phyloP scores from a whole-genome alignment of 2,113 vertebrate genomes.

The Martes martes region DNA sequence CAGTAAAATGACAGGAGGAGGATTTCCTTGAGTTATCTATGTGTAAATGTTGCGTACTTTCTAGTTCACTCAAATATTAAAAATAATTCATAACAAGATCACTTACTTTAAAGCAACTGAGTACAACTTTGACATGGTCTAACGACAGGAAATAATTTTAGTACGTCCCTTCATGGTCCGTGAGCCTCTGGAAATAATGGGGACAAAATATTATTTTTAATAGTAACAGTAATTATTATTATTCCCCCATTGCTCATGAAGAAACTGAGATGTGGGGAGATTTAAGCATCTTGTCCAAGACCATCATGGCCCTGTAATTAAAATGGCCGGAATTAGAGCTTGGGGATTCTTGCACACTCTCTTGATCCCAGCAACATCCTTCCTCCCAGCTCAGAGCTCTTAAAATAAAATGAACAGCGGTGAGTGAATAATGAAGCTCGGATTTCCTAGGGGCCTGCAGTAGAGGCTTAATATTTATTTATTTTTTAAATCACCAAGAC shows the following conservation, averaged over 20 bases:
- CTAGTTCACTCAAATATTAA: neutral
- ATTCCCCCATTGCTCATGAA: neutral
- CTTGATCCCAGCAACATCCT: neutral
- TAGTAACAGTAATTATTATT: neutral
- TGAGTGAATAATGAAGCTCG: neutral
- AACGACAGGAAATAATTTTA: neutral
- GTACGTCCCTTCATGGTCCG: neutral
- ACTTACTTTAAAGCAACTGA: neutral
- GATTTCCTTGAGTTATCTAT: neutral
- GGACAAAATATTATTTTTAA: neutral
- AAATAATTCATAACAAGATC: neutral
- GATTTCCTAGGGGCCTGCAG: neutral
- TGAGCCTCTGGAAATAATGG: neutral
- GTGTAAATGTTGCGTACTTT: neutral
- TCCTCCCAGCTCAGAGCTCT: neutral
- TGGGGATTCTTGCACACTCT: accelerated
- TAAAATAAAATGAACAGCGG: neutral
- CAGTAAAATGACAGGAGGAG: neutral
- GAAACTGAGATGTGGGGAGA: neutral
- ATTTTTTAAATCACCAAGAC: neutral
- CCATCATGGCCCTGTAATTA: neutral
- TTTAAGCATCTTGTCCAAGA: neutral
- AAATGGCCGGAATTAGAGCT: neutral
- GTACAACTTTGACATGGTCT: neutral
- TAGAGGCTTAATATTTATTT: neutral